Evolutionary conservation across 2,113 vertebrate species (phyloP).

Genomic region (Upupa epops): DNA sequence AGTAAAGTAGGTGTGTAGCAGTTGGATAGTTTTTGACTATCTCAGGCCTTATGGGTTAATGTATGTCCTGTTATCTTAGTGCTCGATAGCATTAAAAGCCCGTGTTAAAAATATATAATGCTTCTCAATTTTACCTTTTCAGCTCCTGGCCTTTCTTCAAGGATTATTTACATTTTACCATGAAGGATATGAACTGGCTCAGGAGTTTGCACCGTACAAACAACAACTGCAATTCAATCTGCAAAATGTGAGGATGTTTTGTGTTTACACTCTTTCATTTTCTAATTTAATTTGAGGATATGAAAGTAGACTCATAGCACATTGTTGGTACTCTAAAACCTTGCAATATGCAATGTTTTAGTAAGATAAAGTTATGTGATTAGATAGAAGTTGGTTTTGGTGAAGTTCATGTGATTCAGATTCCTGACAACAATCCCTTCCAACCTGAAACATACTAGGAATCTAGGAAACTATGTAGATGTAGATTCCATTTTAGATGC

Average conservation of each 20-base stretch:
- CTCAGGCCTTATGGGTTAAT: not conserved
- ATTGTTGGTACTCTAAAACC: not conserved
- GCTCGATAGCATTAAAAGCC: not conserved
- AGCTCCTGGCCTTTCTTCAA: constrained; percentile 98
- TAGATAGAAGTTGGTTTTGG: not conserved
- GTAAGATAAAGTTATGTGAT: not conserved
- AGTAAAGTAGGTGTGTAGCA: not conserved
- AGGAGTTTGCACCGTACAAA: constrained; percentile 97
- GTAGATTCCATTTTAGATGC: not conserved
- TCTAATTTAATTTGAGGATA: not conserved
- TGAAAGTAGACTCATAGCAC: not conserved
- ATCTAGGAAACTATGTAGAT: too few relatives aligned
- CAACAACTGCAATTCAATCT: constrained; percentile 98
- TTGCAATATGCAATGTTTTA: not conserved
- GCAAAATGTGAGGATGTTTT: constrained; percentile 88
- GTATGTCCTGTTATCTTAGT: not conserved
- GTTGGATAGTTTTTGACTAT: not conserved
- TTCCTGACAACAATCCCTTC: not conserved
- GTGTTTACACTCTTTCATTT: not conserved
- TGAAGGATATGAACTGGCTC: constrained; percentile 96
- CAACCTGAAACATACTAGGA: too few relatives aligned
- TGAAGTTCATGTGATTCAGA: not conserved
- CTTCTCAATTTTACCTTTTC: constrained; percentile 57
- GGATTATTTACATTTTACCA: constrained; percentile 99
- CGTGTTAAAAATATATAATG: not conserved